Conservation (phyloP, 2,797 vertebrate species). For the Podarcis siculus region DNA sequence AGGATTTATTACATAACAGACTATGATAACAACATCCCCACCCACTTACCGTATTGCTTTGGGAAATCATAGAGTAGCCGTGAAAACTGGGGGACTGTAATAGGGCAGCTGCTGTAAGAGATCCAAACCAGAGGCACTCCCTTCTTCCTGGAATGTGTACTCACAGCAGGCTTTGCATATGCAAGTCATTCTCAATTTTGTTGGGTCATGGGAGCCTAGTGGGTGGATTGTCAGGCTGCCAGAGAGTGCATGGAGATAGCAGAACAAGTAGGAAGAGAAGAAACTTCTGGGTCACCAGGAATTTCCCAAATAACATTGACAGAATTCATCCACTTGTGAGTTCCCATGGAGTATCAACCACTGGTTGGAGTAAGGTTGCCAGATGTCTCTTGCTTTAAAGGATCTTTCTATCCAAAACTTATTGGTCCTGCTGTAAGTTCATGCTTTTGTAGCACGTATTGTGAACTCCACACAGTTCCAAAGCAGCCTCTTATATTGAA, state of each 20-base stretch:
- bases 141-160: neutral
- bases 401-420: neutral
- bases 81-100: neutral
- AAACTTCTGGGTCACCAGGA: slow-evolving; percentile 13
- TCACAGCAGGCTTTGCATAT: slow-evolving; percentile 7
- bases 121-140: neutral
- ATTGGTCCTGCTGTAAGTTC: neutral
- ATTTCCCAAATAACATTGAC: slow-evolving; percentile 11
- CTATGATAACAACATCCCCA: neutral
- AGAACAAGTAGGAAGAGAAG: neutral
- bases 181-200: neutral
- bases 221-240: slow-evolving; percentile 21
- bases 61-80: neutral
- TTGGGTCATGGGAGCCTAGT: slow-evolving; percentile 20
- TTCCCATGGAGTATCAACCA: slow-evolving; percentile 9
- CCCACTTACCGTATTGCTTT: neutral
- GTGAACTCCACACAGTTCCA: neutral
- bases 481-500: neutral
- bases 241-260: neutral
- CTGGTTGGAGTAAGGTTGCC: slow-evolving; percentile 19
- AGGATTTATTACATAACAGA: neutral
- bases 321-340: slow-evolving; percentile 21
- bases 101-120: neutral
- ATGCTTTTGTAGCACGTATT: neutral
- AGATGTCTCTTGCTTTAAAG: slow-evolving; percentile 17